These are phyloP conservation scores for Sinotaia quadrata DNA, from an alignment of 2,888 invertebrate genomes.

Conservation along the genomic window DNA sequence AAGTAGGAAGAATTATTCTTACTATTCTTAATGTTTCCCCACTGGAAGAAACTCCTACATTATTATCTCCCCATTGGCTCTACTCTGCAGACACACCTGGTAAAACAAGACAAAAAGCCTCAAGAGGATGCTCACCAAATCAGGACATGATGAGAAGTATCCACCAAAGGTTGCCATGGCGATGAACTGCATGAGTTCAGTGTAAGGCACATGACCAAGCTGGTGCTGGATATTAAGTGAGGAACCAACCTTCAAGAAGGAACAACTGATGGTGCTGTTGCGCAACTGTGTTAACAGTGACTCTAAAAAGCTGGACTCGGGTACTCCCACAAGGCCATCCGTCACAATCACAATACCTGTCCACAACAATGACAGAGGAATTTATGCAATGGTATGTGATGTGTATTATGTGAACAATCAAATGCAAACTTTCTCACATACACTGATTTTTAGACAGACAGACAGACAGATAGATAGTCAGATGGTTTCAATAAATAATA, in stretches of 20 bases:
- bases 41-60: too few relatives aligned
- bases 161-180: constrained; percentile 83
- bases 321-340: constrained; percentile 82
- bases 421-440: too few relatives aligned
- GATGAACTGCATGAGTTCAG: constrained; percentile 83
- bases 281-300: constrained; percentile 82
- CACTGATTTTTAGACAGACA: too few relatives aligned
- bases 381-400: too few relatives aligned
- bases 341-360: constrained; percentile 80
- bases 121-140: constrained; percentile 71
- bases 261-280: constrained; percentile 82
- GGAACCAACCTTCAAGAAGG: constrained; percentile 81
- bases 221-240: constrained; percentile 77
- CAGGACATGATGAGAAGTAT: constrained; percentile 77
- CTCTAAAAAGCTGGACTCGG: constrained; percentile 83
- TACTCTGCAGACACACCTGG: too few relatives aligned
- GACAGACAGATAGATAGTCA: too few relatives aligned
- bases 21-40: too few relatives aligned
- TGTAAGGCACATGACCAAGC: constrained; percentile 81
- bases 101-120: too few relatives aligned
- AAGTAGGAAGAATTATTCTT: too few relatives aligned
- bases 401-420: too few relatives aligned
- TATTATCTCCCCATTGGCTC: too few relatives aligned
- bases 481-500: too few relatives aligned
- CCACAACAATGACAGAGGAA: not conserved